A percentile compares a stretch with the other conserved stretches of the same genome.
phyloP scores from a whole-genome alignment of 2,888 invertebrate species.

The Heteromyza rotundicornis region DNA sequence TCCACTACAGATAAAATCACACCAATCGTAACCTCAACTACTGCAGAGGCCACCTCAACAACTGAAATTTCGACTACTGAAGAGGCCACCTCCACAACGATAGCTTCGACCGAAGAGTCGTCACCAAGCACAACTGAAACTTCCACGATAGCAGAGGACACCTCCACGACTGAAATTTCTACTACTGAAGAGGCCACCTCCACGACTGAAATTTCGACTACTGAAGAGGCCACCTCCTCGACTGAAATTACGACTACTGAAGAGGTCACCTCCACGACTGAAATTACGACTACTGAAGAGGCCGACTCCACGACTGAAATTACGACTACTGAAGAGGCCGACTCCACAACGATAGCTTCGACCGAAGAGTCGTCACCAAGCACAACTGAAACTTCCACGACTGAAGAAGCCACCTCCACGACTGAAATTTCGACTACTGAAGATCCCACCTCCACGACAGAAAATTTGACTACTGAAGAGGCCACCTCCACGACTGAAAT shows the following conservation, averaged over 20 bases:
- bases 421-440: neutral
- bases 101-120: no score
- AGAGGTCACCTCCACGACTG: neutral
- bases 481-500: no score
- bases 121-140: no score
- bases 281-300: neutral
- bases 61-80: neutral
- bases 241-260: neutral
- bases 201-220: neutral
- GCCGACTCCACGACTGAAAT: neutral
- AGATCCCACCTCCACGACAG: neutral
- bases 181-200: neutral
- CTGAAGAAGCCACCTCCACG: neutral
- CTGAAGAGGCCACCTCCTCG: neutral
- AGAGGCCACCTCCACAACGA: no score
- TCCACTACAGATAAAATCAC: neutral
- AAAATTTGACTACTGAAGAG: no score
- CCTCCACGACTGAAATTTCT: neutral
- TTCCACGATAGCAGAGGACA: no score
- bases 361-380: neutral
- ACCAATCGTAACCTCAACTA: neutral
- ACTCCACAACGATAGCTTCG: conserved; percentile 4
- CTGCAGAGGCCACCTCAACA: no score
- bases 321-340: neutral
- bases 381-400: neutral